Evolutionary conservation across 2,797 vertebrate genomes (phyloP).

Genomic region (Scolopax bukidnonensis): DNA sequence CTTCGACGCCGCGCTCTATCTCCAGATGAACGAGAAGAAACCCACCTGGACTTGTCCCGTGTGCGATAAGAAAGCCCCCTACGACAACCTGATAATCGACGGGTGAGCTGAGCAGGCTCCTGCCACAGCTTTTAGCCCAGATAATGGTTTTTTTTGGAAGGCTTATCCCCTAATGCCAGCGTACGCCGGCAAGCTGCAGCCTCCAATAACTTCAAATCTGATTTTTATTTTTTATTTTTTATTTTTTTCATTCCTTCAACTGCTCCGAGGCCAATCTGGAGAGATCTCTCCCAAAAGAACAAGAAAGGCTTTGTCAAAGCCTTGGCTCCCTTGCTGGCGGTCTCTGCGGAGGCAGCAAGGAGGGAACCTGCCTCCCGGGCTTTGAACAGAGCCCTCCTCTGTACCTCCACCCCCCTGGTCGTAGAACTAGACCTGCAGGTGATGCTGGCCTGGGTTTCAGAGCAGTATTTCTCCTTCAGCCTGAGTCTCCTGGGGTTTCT

Average conservation of each 20-base stretch:
- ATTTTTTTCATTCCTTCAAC: not conserved
- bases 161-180: not conserved
- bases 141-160: not conserved
- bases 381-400: not conserved
- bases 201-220: not conserved
- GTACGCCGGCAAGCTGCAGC: not conserved
- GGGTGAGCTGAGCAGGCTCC: not conserved
- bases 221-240: not conserved
- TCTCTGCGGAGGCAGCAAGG: not conserved
- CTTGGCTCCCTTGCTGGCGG: not conserved
- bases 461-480: not conserved
- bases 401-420: rapidly evolving
- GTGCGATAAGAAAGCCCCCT: conserved; percentile 78
- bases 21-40: conserved; percentile 83
- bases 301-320: not conserved
- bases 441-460: not conserved
- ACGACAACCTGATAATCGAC: conserved; percentile 39
- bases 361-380: not conserved
- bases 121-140: not conserved
- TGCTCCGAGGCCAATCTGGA: not conserved
- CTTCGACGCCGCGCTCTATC: conserved; percentile 80
- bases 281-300: not conserved
- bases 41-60: conserved; percentile 82
- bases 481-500: not conserved
- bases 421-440: not conserved